A percentile compares a stretch with the other conserved stretches of the same genome.
Evolutionary conservation across 2,888 invertebrate genomes (phyloP).

Genomic region (Erannis defoliaria): DNA sequence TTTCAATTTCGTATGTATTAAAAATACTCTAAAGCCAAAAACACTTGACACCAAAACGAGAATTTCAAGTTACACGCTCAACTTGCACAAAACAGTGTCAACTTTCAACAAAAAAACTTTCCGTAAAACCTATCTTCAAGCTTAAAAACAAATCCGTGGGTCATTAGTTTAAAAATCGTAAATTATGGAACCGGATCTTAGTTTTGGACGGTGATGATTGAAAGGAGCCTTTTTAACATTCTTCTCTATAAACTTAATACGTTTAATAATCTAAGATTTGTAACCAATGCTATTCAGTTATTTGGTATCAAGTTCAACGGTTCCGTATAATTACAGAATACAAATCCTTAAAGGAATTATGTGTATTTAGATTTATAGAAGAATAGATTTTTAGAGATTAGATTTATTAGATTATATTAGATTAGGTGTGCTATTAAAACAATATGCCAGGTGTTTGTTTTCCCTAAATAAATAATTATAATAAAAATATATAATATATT

Average conservation of each 20-base stretch:
- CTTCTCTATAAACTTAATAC: slow-evolving; percentile 25
- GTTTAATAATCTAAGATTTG: not conserved
- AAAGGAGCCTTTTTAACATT: slow-evolving; percentile 42
- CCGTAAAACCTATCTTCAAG: slow-evolving; percentile 15
- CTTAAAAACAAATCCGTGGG: slow-evolving; percentile 21
- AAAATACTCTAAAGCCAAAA: not conserved
- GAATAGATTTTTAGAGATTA: too few relatives aligned
- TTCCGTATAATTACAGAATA: slow-evolving; percentile 11
- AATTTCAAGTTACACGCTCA: slow-evolving; percentile 24
- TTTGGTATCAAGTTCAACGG: not conserved
- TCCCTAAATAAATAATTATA: too few relatives aligned
- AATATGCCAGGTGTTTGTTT: too few relatives aligned
- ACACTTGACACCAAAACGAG: slow-evolving; percentile 17
- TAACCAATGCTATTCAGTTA: not conserved
- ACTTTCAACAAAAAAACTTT: slow-evolving; percentile 35
- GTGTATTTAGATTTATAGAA: too few relatives aligned
- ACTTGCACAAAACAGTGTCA: slow-evolving; percentile 21
- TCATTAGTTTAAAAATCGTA: slow-evolving; percentile 31
- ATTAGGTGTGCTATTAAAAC: too few relatives aligned
- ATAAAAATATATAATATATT: too few relatives aligned
- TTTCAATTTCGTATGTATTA: too few relatives aligned
- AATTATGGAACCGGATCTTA: slow-evolving; percentile 42
- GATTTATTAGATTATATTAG: too few relatives aligned
- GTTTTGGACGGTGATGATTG: slow-evolving; percentile 32
- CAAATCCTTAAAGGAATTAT: too few relatives aligned